Evolutionary conservation across 2,797 vertebrate species (phyloP).

Genomic region (Delichon dasypus): DNA sequence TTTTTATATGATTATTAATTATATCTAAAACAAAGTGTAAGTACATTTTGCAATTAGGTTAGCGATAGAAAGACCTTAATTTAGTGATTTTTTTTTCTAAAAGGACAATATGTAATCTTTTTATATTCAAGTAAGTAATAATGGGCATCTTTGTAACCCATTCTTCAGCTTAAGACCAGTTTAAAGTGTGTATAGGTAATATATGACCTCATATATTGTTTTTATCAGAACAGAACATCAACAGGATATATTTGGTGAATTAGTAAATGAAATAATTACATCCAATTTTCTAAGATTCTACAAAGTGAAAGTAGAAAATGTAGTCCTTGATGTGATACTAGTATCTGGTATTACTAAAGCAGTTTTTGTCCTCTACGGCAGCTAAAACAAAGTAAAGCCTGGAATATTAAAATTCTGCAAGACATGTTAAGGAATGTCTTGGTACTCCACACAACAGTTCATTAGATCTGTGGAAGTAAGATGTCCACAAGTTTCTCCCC

Average conservation of each 20-base stretch:
- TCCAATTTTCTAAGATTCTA: background rate
- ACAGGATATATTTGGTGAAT: background rate
- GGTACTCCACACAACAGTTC: background rate
- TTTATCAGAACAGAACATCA: background rate
- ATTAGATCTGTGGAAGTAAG: background rate
- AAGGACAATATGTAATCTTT: constrained; percentile 4
- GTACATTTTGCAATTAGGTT: constrained; percentile 41
- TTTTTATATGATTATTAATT: constrained; percentile 18
- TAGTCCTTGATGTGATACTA: background rate
- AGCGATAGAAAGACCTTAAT: constrained; percentile 4
- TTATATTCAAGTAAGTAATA: constrained; percentile 1
- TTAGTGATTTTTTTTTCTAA: background rate
- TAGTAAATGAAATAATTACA: background rate
- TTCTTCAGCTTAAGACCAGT: background rate
- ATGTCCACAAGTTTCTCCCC: background rate
- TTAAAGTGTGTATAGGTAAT: background rate
- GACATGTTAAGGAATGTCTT: background rate
- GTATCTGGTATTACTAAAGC: background rate
- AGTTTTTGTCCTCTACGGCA: background rate
- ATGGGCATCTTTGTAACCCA: background rate
- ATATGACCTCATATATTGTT: background rate
- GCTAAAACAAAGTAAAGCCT: background rate
- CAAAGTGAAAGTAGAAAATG: background rate
- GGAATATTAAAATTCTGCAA: background rate
- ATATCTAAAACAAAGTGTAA: constrained; percentile 12